Base-by-base conservation (phyloP, 2,888 invertebrate species). In the Napeogenes inachia region DNA sequence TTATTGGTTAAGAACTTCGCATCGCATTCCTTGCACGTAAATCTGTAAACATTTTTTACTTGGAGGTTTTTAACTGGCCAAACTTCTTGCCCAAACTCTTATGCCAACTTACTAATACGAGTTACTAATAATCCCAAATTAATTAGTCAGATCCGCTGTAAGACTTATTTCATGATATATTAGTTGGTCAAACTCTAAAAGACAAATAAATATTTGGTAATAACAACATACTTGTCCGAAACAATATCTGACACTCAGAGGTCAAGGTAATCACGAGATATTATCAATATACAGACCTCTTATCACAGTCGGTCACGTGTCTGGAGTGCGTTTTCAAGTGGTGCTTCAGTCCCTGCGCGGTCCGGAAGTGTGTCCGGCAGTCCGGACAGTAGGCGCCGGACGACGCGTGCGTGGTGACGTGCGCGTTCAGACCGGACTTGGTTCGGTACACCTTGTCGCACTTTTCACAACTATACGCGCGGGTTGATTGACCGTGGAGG, bases 21-120 rank as follows among this genome's bases (percentile, higher is more conserved):
- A 0, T 75, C 81, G 60, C 89, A 89, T 4, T 82, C 78, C 21
- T 77, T 72, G 64, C 89, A 89, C 0, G 71, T 70, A 42, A 78
- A 86, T 46, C 89, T 89, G 67, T 0, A 66, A 68, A 4, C 35
- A 35, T 5, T 35, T 35, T 35, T 35, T 5, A 35, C 35, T 35
- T 35, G 35, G 6, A 35, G 6, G 6, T 35, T 4, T 35, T 35
- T 5, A 6, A 35, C 35, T 6, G 6, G 35, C 4, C 21, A 21
- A 21, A 21, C 21, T 21, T 21, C 21, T 21, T 21, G 21, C 21
- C 21, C 21, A 21, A 21, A 21, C 21, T 21, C 21, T 0, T 21
- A 21, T 21, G 21, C 21, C 21, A 21, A 21, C 21, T 21, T 21
- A 21, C 21, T 21, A 21, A 21, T 21, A 21, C 21, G 21, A 21